Evolutionary conservation across 2,888 invertebrate species (phyloP).

Genomic region (Galeopsomyia nigrocyanea): DNA sequence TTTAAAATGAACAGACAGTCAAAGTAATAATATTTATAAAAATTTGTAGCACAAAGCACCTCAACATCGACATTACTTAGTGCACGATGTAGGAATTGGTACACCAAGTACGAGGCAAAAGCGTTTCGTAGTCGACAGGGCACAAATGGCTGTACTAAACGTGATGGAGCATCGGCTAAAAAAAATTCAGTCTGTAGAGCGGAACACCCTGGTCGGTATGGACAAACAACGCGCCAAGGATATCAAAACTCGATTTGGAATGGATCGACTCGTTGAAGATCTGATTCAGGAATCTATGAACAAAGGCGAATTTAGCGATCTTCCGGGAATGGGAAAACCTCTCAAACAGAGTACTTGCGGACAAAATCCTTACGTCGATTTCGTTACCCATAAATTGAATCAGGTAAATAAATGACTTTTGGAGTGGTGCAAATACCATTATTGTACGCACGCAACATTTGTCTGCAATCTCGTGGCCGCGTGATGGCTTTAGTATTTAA

Average conservation of each 20-base stretch:
- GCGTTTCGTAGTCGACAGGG: constrained; percentile 79
- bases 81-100: constrained; percentile 82
- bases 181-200: constrained; percentile 71
- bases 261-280: constrained; percentile 92
- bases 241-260: constrained; percentile 74
- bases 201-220: constrained; percentile 57
- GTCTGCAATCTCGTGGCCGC: too few relatives aligned
- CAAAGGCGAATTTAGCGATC: constrained; percentile 89
- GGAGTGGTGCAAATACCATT: too few relatives aligned
- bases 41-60: constrained; percentile 82
- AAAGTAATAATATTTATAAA: constrained; percentile 1
- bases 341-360: constrained; percentile 74
- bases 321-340: constrained; percentile 87
- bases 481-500: too few relatives aligned
- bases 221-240: constrained; percentile 59
- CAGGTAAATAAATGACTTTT: constrained; percentile 71
- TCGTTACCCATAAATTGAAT: constrained; percentile 88
- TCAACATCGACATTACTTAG: constrained; percentile 88
- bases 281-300: constrained; percentile 92
- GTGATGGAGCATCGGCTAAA: constrained; percentile 77
- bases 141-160: constrained; percentile 79
- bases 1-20: too few relatives aligned
- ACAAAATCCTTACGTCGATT: constrained; percentile 89
- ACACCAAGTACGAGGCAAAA: constrained; percentile 84
- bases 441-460: constrained; percentile 1